These are phyloP conservation scores for Tenrec ecaudatus DNA, from an alignment of 2,113 vertebrate species.

Conservation along the genomic window DNA sequence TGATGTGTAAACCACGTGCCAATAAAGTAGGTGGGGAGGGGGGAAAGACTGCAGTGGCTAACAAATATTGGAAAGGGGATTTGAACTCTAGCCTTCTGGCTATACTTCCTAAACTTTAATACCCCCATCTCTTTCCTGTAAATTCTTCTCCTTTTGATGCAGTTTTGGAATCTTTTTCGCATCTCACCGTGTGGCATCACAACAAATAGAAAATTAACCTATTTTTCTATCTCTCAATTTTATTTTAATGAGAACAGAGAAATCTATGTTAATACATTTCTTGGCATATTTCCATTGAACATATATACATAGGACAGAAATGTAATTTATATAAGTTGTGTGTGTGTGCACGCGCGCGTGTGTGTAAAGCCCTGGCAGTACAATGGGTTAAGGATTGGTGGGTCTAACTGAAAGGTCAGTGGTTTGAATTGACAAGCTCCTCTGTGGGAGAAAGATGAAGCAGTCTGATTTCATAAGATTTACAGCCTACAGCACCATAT, in stretches of 20 bases:
- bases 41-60: not conserved
- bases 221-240: not conserved
- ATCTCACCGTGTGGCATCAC: not conserved
- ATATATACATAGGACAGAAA: not conserved
- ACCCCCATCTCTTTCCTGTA: not conserved
- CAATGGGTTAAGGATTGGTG: no score
- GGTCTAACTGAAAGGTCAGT: no score
- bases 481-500: no score
- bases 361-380: no score
- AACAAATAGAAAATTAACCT: not conserved
- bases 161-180: not conserved
- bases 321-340: not conserved
- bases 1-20: no score
- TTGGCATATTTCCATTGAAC: slow-evolving; percentile 20
- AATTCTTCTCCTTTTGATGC: not conserved
- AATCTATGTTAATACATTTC: not conserved
- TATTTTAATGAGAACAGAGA: slow-evolving; percentile 26
- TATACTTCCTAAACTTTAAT: no score
- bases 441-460: no score
- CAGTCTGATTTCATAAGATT: no score
- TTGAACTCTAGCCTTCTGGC: not conserved
- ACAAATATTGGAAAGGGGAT: not conserved
- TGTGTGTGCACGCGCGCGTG: no score
- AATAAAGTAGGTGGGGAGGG: no score
- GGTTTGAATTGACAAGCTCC: no score